These are phyloP conservation scores for Artemisiospiza belli DNA, from an alignment of 2,113 vertebrate genomes.

Conservation along the genomic window DNA sequence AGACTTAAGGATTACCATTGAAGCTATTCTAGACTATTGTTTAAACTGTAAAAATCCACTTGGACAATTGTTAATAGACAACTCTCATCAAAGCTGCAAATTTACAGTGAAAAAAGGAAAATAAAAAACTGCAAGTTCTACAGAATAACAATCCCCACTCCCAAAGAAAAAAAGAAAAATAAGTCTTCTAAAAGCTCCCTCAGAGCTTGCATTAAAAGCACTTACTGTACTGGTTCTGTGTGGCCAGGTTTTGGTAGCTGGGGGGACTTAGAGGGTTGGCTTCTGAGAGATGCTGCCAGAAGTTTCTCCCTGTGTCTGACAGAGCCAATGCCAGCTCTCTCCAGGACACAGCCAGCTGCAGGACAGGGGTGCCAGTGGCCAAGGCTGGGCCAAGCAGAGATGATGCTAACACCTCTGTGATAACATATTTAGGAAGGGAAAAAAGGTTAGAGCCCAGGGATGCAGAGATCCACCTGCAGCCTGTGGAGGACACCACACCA, in stretches of 20 bases:
- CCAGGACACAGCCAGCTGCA: not conserved
- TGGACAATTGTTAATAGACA: constrained; percentile 44
- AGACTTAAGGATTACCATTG: constrained; percentile 42
- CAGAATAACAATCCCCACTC: constrained; percentile 44
- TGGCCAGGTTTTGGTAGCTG: not conserved
- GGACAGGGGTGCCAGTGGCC: not conserved
- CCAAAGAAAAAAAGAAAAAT: constrained; percentile 23
- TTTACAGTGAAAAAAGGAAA: not conserved
- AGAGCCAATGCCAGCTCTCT: not conserved
- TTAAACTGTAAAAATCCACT: constrained; percentile 2
- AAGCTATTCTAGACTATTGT: constrained; percentile 56
- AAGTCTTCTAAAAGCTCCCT: constrained; percentile 62
- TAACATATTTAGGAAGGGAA: not conserved
- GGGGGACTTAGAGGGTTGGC: not conserved
- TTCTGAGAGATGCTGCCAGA: not conserved
- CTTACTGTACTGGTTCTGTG: constrained; percentile 10
- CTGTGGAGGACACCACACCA: no score
- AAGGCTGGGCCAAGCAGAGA: no score
- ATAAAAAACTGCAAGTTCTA: constrained; percentile 39
- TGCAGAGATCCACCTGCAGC: not conserved
- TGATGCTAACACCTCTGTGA: not conserved
- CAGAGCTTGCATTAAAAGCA: constrained; percentile 68
- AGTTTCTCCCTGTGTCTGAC: not conserved
- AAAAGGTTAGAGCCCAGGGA: not conserved
- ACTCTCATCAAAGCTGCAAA: constrained; percentile 36